Conservation (phyloP, 1,140 invertebrate species). For the Lethrus apterus region DNA sequence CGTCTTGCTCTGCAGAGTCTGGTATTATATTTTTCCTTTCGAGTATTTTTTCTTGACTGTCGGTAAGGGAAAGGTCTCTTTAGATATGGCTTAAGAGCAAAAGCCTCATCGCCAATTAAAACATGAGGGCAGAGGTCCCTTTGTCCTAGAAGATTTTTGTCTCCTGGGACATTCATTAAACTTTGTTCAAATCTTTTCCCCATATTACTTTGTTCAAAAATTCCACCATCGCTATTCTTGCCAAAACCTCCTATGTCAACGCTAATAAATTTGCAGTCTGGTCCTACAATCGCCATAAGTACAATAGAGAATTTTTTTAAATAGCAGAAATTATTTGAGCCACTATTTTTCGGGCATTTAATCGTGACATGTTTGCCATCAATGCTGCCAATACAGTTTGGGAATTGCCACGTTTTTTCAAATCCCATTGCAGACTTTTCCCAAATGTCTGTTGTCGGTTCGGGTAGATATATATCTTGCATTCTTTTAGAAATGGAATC, state of each 20-base stretch:
- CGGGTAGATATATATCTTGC: slow-evolving; percentile 19
- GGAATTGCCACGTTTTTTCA: slow-evolving; percentile 35
- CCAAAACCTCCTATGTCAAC: slow-evolving; percentile 41
- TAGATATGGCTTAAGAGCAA: slow-evolving; percentile 33
- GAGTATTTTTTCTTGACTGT: slow-evolving; percentile 16
- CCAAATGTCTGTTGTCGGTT: slow-evolving; percentile 26
- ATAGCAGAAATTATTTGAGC: slow-evolving; percentile 41
- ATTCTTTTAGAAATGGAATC: slow-evolving; percentile 12
- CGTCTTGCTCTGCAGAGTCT: slow-evolving; percentile 37
- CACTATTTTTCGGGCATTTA: slow-evolving; percentile 34
- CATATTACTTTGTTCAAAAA: slow-evolving; percentile 32
- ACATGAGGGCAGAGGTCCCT: slow-evolving; percentile 28
- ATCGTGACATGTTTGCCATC: slow-evolving; percentile 44
- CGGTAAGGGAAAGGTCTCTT: slow-evolving; percentile 31
- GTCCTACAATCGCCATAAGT: slow-evolving; percentile 39
- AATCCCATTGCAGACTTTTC: slow-evolving; percentile 28
- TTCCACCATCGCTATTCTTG: slow-evolving; percentile 36
- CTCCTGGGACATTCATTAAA: slow-evolving; percentile 24
- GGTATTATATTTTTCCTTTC: slow-evolving; percentile 25
- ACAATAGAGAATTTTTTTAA: slow-evolving; percentile 40
- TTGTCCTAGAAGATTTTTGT: slow-evolving; percentile 22
- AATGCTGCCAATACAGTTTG: slow-evolving; percentile 37
- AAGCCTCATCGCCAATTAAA: slow-evolving; percentile 41
- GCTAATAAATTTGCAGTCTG: slow-evolving; percentile 40
- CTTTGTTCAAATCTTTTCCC: slow-evolving; percentile 25